Percentiles rank a stretch among this genome's conserved stretches.
phyloP scores from a whole-genome alignment of 2,797 vertebrate species.

The Adrianichthys oophorus region DNA sequence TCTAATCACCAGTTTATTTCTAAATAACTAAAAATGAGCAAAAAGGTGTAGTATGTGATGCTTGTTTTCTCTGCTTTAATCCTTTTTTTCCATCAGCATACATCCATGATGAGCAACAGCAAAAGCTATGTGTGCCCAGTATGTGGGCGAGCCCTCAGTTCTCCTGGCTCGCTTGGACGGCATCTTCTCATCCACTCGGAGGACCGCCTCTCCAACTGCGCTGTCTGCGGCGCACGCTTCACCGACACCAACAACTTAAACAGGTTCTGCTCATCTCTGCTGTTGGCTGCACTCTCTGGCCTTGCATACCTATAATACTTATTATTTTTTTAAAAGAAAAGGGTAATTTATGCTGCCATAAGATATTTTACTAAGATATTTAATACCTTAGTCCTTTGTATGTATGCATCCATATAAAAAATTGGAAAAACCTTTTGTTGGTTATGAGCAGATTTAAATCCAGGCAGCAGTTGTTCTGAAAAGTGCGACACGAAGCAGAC shows the following conservation, averaged over 20 bases:
- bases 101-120: conserved; percentile 87
- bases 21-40: not conserved
- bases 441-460: not conserved
- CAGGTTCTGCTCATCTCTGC: conserved; percentile 75
- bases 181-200: conserved; percentile 98
- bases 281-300: conserved; percentile 1
- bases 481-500: conserved; percentile 22
- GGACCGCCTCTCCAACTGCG: conserved; percentile 96
- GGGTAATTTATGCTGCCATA: not conserved
- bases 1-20: not conserved
- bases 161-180: conserved; percentile 92
- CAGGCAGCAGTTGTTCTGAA: conserved; percentile 7
- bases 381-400: no score
- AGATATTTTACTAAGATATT: not conserved
- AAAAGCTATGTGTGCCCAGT: conserved; percentile 97
- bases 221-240: conserved; percentile 93
- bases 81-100: conserved; percentile 82
- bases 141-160: conserved; percentile 95
- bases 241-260: conserved; percentile 94
- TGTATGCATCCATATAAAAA: no score
- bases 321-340: not conserved
- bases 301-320: conserved; percentile 3
- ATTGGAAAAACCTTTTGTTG: no score
- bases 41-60: conserved; percentile 1
- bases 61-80: conserved; percentile 24